Evolutionary conservation across 2,888 invertebrate species (phyloP), one percentile per base, ranked within the genome.

Genomic region (Xylophagus ater): DNA sequence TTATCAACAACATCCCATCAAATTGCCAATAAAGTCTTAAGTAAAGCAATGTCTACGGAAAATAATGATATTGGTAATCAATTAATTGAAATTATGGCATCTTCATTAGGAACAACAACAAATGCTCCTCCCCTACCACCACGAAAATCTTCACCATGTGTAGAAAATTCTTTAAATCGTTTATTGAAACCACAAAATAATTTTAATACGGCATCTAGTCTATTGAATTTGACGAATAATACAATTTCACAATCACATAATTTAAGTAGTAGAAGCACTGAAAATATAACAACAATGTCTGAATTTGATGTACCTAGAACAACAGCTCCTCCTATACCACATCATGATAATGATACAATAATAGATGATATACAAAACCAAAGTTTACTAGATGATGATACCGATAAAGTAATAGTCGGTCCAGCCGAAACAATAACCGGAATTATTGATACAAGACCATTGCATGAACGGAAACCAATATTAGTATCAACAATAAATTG

Each of bases 391-490:
- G 45, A 48, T 14, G 50, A 49, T 20, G 49, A 50, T 38, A 56
- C 56, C 13, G 49, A 49, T 8, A 48, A 49, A n/a, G 63, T 71
- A 47, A 73, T 75, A 52, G 74, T 79, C 1, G 80, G 81, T 1
- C 77, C 80, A 4, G 78, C 81, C 0, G 81, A 81, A 55, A 81
- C 80, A 4, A 81, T 81, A 40, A 74, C 73, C 13, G 81, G 81
- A 1, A 67, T 81, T 18, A 79, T 81, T 34, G 80, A 79, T 50
- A 79, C 80, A 1, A 55, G 65, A 43, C 65, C 65, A 18, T 42
- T 65, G 37, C 65, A 65, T 43, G 60, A 62, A 4, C 56, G 63
- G 25, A 56, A 58, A 41, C 53, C 57, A 13, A 48, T 56, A 20
- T 47, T 51, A 29, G 37, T 46, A 14, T 41, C 36, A 36, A 29